Conservation (phyloP, 1,140 invertebrate species). For the Brachionus koreanus region DNA sequence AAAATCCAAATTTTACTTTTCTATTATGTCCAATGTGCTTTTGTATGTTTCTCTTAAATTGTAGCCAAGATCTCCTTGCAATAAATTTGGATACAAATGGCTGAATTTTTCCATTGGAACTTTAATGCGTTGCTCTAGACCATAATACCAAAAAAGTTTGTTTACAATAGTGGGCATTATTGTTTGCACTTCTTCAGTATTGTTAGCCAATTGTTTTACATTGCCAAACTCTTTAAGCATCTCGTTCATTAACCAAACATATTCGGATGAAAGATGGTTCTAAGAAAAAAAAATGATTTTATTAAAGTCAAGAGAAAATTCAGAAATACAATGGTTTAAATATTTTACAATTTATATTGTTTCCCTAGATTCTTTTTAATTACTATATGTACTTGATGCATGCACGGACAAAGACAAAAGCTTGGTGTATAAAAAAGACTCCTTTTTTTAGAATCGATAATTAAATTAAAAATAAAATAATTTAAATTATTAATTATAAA, state of each 20-base stretch:
- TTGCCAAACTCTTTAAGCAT: conserved; percentile 52
- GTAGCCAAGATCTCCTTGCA: conserved; percentile 55
- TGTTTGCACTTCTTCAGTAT: conserved; percentile 48
- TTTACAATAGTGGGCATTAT: conserved; percentile 56
- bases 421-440: too few species aligned
- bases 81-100: conserved; percentile 54
- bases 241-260: conserved; percentile 49
- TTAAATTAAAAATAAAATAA: too few species aligned
- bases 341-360: too few species aligned
- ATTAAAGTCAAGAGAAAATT: too few species aligned
- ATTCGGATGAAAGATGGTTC: conserved; percentile 53
- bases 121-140: conserved; percentile 52
- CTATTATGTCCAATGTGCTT: conserved; percentile 50
- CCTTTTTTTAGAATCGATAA: too few species aligned
- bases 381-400: too few species aligned
- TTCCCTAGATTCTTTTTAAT: too few species aligned
- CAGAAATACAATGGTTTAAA: too few species aligned
- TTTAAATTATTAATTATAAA: too few species aligned
- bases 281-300: conserved; percentile 41
- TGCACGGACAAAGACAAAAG: too few species aligned
- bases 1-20: conserved; percentile 48
- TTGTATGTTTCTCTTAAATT: conserved; percentile 54
- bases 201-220: conserved; percentile 51
- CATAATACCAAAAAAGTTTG: conserved; percentile 55
- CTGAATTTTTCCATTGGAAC: conserved; percentile 55